Percentiles rank a stretch among this genome's conserved stretches.
These are phyloP conservation scores for Balanococcus diminutus DNA, from an alignment of 2,888 invertebrate species.

Conservation along the genomic window DNA sequence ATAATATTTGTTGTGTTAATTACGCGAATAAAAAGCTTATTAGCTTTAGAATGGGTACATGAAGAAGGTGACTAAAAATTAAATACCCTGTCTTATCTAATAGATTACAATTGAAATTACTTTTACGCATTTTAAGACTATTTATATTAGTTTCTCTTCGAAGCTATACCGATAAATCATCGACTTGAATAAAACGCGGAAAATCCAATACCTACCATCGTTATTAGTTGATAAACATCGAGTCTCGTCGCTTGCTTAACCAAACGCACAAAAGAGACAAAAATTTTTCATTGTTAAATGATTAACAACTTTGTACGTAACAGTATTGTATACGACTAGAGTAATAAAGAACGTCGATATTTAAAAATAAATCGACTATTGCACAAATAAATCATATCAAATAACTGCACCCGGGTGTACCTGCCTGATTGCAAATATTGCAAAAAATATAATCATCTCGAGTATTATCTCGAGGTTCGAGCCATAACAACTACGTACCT, in stretches of 20 bases:
- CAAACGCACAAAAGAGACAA: background rate
- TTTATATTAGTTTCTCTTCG: conserved; percentile 5
- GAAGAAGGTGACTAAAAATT: background rate
- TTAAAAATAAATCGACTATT: conserved; percentile 5
- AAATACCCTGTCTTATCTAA: background rate
- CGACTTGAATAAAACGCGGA: background rate
- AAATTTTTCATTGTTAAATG: background rate
- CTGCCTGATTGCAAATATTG: background rate
- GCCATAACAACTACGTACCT: too few species aligned
- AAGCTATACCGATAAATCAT: background rate
- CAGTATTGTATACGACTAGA: background rate
- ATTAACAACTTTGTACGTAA: background rate
- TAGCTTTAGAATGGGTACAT: background rate
- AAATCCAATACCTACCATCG: background rate
- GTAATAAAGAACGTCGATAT: background rate
- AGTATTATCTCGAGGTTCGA: too few species aligned
- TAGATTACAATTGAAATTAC: background rate
- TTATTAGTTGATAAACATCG: background rate
- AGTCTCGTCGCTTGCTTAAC: background rate
- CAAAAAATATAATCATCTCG: background rate
- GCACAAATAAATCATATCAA: background rate
- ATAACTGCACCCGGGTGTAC: background rate
- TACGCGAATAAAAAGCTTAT: background rate
- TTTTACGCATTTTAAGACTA: background rate
- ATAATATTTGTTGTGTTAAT: background rate